Conservation (phyloP, 2,888 invertebrate genomes). For the Trachelus troglodyta region DNA sequence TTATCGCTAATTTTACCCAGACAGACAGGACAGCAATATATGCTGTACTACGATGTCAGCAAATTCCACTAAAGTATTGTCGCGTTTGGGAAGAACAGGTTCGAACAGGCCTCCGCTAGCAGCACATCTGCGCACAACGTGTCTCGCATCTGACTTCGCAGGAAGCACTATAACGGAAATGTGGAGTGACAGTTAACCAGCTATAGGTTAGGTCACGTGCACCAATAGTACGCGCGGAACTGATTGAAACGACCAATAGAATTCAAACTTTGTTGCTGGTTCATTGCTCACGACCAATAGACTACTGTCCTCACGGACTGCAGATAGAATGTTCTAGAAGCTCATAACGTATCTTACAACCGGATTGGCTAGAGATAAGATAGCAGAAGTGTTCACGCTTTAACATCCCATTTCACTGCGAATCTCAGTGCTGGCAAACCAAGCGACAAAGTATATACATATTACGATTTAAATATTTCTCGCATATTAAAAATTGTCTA, state of each 20-base stretch:
- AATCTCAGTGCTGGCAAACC: background rate
- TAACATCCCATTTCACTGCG: background rate
- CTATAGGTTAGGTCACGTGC: background rate
- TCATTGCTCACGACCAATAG: background rate
- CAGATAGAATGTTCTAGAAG: background rate
- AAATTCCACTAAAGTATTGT: background rate
- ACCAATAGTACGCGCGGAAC: background rate
- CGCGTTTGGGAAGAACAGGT: background rate
- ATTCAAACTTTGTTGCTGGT: background rate
- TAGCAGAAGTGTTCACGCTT: background rate
- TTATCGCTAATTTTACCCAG: background rate
- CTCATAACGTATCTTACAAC: background rate
- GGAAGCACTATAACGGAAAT: background rate
- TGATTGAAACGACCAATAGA: background rate
- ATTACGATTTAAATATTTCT: background rate
- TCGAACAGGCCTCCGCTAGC: background rate
- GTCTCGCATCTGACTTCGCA: background rate
- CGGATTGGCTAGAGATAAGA: background rate
- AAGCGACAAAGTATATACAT: background rate
- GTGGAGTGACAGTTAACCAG: background rate
- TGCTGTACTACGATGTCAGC: background rate
- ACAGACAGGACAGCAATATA: background rate
- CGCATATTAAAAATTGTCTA: background rate
- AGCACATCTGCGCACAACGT: background rate
- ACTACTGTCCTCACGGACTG: background rate